Evolutionary conservation across 2,797 vertebrate genomes (phyloP), one percentile per base, ranked within the genome.

Genomic region (Steatocranus sp.): DNA sequence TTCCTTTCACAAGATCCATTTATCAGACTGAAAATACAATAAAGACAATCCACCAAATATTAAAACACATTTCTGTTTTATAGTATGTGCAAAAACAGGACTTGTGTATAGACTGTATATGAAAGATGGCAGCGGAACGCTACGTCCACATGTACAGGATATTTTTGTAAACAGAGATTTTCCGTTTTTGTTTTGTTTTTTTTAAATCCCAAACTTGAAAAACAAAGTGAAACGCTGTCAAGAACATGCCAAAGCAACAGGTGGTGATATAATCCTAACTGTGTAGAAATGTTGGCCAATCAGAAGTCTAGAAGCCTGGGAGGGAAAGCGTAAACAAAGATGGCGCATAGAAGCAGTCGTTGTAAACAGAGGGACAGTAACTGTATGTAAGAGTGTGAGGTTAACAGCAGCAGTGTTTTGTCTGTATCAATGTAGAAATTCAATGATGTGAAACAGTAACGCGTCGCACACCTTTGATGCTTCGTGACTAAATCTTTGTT

Each of bases 131-230:
- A 58, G 54, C 2, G 15, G 8, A 58, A 32, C 15, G 1, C 27
- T 58, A 4, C 1, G 3, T 30, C 53, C 54, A 32, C 9, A 0
- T 18, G 15, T 56, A 18, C 27, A 61, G 56, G 6, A 58, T 3
- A n/a, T 61, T 61, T 34, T 61, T 61, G 56, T 34, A 61, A 61
- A 34, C 30, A n/a, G 4, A 56, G 25, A 34, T 36, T 61, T 61
- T 36, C 18, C 0, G 4, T 36, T 34, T 61, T 7, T 58, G 27
- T 58, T 58, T 32, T 32, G 27, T 18, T 32, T 56, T 32, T 56
- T 56, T 32, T 32, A 58, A 58, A 58, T 58, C 54, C 5, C 2
- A 34, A 34, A 61, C 56, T 12, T n/a, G 18, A 34, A 61, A 34
- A 61, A 34, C 17, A 12, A 61, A 61, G 17, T 11, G 17, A 61